Evolutionary conservation across 2,797 vertebrate species (phyloP).

Genomic region (Onychomys torridus): DNA sequence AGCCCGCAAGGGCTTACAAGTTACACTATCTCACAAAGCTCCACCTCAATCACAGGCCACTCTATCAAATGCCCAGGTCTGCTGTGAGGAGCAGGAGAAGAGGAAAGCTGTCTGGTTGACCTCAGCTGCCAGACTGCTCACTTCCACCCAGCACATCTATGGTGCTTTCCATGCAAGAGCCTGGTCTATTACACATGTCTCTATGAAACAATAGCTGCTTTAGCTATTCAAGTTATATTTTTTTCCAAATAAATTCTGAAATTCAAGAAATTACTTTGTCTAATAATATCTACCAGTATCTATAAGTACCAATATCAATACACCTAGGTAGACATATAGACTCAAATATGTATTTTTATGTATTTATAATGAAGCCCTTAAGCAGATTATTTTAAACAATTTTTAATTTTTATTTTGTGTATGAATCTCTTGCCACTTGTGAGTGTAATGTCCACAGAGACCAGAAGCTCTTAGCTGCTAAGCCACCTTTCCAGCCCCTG

Average conservation of each 20-base stretch:
- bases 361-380: background rate
- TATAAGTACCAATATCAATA: background rate
- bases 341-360: background rate
- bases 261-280: background rate
- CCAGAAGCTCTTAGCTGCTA: background rate
- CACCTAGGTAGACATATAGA: background rate
- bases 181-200: background rate
- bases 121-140: background rate
- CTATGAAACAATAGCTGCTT: conserved; percentile 20
- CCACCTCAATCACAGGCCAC: background rate
- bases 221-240: background rate
- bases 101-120: background rate
- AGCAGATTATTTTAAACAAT: background rate
- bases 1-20: background rate
- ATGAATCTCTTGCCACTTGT: background rate
- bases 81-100: background rate
- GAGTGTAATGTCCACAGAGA: no score
- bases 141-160: background rate
- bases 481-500: background rate
- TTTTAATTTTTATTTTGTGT: background rate
- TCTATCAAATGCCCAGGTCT: background rate
- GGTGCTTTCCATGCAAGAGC: background rate
- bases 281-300: background rate
- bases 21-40: background rate
- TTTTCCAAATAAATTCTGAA: conserved; percentile 44